Base-by-base conservation (phyloP, 2,888 invertebrate genomes). In the Sarcophaga variegata region DNA sequence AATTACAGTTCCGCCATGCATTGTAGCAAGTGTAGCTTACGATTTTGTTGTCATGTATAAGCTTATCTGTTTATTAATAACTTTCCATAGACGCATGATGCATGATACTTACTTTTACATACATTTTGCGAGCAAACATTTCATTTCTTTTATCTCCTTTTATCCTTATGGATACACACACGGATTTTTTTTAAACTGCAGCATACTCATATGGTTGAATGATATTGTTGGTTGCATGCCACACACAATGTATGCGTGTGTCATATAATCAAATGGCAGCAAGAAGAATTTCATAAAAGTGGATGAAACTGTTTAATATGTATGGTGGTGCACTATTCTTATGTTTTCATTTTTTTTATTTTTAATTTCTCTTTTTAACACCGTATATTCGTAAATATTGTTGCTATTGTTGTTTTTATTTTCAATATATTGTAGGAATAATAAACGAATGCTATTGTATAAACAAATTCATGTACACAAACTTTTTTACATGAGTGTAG, bases 111-210 rank as follows among this genome's bases (percentile, higher is more conserved):
- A 14, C 12, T 22, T 77, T 64, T 83, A 22, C 71, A 8, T 47
- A 37, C 80, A 80, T 76, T 86, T 80, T 77, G 27, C 11, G 67
- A 37, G 63, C 63, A 83, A 77, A 83, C 77, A 83, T 83, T 77
- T 83, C 63, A 83, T 77, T 77, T 64, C 27, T 77, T 80, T 69
- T 80, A 86, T 86, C 71, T 1, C 80, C 67, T 83, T 75, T 72
- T 45, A 63, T 14, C 69, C 63, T 62, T 4, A 67, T 10, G 22
- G n/a, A n/a, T n/a, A 22, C 62, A 20, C 12, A 12, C 14, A 49
- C 49, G 49, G 1, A 49, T 49, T 1, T 4, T 14, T 6, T 37
- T 37, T 37, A 6, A 37, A 6, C 37, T 37, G 8, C 10, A 10
- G 8, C n/a, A 66, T 47, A 12, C 45, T 49, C n/a, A 6, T 59